Evolutionary conservation across 2,797 vertebrate genomes (phyloP), one percentile per base, ranked within the genome.

Genomic region (Platalea minor): DNA sequence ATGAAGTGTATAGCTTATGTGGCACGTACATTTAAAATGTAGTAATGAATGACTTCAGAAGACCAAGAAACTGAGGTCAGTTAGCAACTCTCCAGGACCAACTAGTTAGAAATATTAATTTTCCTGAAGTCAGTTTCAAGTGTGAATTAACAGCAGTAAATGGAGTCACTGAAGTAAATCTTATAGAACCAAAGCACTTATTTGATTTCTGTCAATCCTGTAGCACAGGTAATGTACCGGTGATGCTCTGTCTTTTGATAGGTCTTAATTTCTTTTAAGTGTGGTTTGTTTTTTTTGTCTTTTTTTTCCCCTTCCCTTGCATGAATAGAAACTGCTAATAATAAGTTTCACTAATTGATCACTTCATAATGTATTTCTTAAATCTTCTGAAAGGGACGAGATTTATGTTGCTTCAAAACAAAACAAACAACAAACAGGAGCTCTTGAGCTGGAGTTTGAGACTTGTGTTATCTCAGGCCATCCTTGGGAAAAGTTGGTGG

Each of bases 401-500:
- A 33, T 50, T 72, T 56, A 28, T n/a, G 11, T 65, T 6, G 0
- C 31, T 70, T 57, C 9, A 35, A 9, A 33, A 59, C 2, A 54
- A 54, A 31, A 4, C 29, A 51, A 33, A 57, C 39, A 56, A 33
- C 11, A 28, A 60, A 53, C 29, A 10, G 28, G 4, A 56, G n/a
- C 18, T 11, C 48, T 69, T 37, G 39, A 77, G 60, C 11, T 39
- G 56, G 35, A 48, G 25, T 43, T 79, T 50, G 35, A 72, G 48
- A 76, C 37, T 72, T 2, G 0, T 0, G 0, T 39, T 39, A 8
- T 75, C 57, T 91, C 39, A 39, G 54, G 19, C 25, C 7, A 7
- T 59, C 17, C 57, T 69, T 70, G 29, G 35, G 59, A 79, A 74
- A 70, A 35, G 53, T 16, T 88, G 35, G 6, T 80, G 37, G 19